Evolutionary conservation across 2,797 vertebrate species (phyloP).

Genomic region (Artibeus jamaicensis): DNA sequence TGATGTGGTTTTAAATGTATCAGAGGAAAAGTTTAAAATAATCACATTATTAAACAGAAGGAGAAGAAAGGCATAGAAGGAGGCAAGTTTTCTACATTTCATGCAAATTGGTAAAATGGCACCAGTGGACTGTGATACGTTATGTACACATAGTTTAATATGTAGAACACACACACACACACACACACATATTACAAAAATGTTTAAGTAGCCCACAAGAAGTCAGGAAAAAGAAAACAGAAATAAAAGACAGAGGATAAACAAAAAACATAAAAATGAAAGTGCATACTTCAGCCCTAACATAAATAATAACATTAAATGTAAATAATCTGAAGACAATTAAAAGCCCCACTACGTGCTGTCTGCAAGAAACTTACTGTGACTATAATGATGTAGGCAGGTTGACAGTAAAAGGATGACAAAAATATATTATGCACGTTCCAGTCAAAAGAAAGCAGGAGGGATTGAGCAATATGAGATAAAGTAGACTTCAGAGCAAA

Average conservation of each 20-base stretch:
- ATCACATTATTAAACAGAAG: background rate
- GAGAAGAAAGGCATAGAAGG: background rate
- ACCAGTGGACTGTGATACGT: background rate
- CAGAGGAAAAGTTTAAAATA: background rate
- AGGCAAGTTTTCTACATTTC: background rate
- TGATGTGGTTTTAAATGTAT: background rate
- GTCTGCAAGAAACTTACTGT: background rate
- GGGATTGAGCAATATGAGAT: background rate
- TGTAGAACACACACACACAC: background rate
- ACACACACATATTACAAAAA: background rate
- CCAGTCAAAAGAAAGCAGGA: slow-evolving; percentile 9
- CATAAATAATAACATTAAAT: background rate
- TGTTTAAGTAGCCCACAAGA: background rate
- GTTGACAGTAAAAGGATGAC: background rate
- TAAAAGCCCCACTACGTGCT: background rate
- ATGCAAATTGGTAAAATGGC: background rate
- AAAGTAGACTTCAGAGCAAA: background rate
- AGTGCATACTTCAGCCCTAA: background rate
- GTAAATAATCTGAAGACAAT: background rate
- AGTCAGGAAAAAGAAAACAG: background rate
- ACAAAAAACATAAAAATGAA: background rate
- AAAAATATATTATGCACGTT: background rate
- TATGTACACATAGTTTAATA: background rate
- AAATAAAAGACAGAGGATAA: slow-evolving; percentile 18
- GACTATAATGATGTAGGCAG: background rate